Percentiles rank a stretch among this genome's conserved stretches.
Conservation (phyloP, 2,113 vertebrate genomes). For the Electrona antarctica region DNA sequence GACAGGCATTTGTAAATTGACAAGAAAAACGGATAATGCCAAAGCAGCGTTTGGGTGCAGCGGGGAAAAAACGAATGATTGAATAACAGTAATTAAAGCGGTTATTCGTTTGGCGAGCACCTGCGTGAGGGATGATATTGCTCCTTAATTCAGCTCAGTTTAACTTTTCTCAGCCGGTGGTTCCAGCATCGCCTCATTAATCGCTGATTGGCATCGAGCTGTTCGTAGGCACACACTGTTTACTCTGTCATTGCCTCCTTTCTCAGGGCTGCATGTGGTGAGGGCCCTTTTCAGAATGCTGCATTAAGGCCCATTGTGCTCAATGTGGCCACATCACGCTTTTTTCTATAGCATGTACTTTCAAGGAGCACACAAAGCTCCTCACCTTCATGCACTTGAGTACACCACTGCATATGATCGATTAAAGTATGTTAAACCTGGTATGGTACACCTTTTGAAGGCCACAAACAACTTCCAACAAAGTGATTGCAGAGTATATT, state of each 20-base stretch:
- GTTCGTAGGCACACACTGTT: constrained; percentile 82
- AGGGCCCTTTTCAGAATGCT: constrained; percentile 44
- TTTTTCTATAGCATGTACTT: constrained; percentile 25
- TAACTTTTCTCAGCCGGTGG: constrained; percentile 83
- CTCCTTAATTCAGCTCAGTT: constrained; percentile 85
- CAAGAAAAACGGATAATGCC: constrained; percentile 94
- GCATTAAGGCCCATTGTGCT: constrained; percentile 71
- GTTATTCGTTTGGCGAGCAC: constrained; percentile 98
- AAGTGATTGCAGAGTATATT: background rate
- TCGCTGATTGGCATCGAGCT: constrained; percentile 84
- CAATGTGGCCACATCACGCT: constrained; percentile 18
- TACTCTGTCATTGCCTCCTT: constrained; percentile 76
- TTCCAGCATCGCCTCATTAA: constrained; percentile 84
- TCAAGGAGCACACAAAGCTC: constrained; percentile 26
- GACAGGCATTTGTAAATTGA: constrained; percentile 91
- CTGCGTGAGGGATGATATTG: constrained; percentile 88
- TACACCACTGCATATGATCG: background rate
- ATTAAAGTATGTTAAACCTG: background rate
- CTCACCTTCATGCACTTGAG: constrained; percentile 24
- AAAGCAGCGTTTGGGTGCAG: constrained; percentile 83
- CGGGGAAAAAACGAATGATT: constrained; percentile 90
- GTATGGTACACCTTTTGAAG: background rate
- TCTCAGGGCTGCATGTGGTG: constrained; percentile 65
- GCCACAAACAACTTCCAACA: background rate
- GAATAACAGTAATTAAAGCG: constrained; percentile 99